Conservation (phyloP, 2,888 invertebrate genomes). For the Alviniconcha strummeri region DNA sequence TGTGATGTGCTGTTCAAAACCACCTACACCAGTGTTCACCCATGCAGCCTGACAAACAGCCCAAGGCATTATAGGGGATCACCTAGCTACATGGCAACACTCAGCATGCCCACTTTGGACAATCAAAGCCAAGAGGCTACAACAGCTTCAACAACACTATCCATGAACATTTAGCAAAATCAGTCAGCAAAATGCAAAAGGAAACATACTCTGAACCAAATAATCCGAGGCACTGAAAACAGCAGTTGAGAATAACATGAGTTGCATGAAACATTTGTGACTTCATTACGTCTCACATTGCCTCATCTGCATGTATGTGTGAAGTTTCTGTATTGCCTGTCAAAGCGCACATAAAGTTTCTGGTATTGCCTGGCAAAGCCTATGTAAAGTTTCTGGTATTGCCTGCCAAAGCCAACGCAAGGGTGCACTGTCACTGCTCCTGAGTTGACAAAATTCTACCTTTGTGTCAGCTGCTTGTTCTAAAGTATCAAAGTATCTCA, state of each 20-base stretch:
- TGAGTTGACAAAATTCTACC: too few species aligned
- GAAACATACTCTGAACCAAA: constrained; percentile 63
- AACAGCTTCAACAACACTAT: constrained; percentile 15
- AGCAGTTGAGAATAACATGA: not conserved
- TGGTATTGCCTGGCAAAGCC: too few species aligned
- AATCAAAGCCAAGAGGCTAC: constrained; percentile 15
- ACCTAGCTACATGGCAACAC: constrained; percentile 11
- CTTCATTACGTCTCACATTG: too few species aligned
- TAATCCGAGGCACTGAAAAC: constrained; percentile 63
- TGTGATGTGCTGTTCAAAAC: not conserved
- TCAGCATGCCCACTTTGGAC: constrained; percentile 23
- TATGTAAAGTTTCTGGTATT: too few species aligned
- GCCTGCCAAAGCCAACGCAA: too few species aligned
- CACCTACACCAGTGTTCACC: constrained; percentile 1
- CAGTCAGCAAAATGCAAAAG: constrained; percentile 28
- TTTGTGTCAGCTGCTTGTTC: too few species aligned
- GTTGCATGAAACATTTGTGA: too few species aligned
- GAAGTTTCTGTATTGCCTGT: too few species aligned
- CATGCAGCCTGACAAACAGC: not conserved
- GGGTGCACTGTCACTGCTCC: too few species aligned
- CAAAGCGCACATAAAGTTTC: too few species aligned
- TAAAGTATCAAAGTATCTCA: too few species aligned
- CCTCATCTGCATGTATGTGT: too few species aligned
- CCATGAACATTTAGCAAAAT: constrained; percentile 22
- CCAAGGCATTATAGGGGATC: not conserved